A percentile compares a stretch with the other conserved stretches of the same genome.
phyloP scores from a whole-genome alignment of 2,797 vertebrate species.

The Nyctalus aviator region DNA sequence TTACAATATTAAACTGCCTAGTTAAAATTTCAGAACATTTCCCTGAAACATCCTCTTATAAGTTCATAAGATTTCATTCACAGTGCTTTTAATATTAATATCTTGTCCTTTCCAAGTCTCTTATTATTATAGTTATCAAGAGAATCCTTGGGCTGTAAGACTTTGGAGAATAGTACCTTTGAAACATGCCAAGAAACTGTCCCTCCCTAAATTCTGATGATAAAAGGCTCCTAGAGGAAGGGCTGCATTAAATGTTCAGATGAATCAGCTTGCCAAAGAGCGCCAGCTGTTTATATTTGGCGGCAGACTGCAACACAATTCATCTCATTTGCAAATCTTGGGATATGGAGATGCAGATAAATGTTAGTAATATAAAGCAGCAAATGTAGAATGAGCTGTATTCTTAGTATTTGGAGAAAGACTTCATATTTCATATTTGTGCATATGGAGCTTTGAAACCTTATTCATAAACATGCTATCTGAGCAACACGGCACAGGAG shows the following conservation, averaged over 20 bases:
- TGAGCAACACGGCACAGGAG: constrained; percentile 72
- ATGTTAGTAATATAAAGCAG: constrained; percentile 72
- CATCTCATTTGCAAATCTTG: constrained; percentile 83
- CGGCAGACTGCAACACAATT: constrained; percentile 77
- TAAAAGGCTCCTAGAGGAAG: constrained; percentile 79
- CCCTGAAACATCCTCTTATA: constrained; percentile 41
- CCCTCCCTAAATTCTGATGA: constrained; percentile 72
- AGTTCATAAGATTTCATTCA: constrained; percentile 69
- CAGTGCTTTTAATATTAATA: constrained; percentile 69
- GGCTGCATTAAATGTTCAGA: constrained; percentile 77
- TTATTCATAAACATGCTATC: constrained; percentile 77
- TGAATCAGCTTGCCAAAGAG: constrained; percentile 79
- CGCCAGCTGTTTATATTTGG: constrained; percentile 85
- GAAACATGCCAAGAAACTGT: constrained; percentile 76
- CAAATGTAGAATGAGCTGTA: constrained; percentile 75
- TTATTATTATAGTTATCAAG: constrained; percentile 71
- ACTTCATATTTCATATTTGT: constrained; percentile 75
- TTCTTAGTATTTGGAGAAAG: constrained; percentile 73
- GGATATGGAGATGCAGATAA: constrained; percentile 80
- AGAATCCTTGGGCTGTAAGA: constrained; percentile 71
- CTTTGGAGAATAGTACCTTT: constrained; percentile 65
- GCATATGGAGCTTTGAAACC: constrained; percentile 80
- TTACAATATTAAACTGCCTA: constrained; percentile 62
- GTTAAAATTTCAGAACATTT: constrained; percentile 71
- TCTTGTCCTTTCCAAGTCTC: constrained; percentile 51